Conservation (phyloP, 2,888 invertebrate species). For the Xylophagus ater region DNA sequence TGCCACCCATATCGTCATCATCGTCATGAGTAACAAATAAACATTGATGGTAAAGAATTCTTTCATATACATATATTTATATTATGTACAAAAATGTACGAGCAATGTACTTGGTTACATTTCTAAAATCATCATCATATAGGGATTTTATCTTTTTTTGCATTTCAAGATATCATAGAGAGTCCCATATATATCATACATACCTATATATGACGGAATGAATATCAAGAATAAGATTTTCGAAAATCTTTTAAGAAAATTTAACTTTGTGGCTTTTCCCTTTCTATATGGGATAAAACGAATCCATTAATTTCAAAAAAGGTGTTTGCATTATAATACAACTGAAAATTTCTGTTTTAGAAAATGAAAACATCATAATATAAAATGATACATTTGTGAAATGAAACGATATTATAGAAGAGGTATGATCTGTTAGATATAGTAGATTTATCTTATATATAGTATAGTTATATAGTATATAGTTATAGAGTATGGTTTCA, state of each 20-base stretch:
- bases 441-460: no score
- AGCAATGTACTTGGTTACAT: no score
- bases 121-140: neutral
- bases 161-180: no score
- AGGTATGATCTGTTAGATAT: no score
- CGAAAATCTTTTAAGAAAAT: slow-evolving; percentile 13
- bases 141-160: neutral
- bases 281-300: no score
- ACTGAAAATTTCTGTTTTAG: slow-evolving; percentile 10
- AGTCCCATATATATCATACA: neutral
- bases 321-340: no score
- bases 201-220: neutral
- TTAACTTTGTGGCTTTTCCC: slow-evolving; percentile 7
- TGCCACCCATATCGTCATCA: neutral
- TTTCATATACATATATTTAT: neutral
- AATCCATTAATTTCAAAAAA: slow-evolving; percentile 13
- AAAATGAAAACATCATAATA: slow-evolving; percentile 10
- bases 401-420: no score
- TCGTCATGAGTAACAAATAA: neutral
- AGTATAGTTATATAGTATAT: no score
- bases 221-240: slow-evolving; percentile 5
- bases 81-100: no score
- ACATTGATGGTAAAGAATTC: neutral
- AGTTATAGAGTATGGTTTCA: no score
- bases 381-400: slow-evolving; percentile 11